These are phyloP conservation scores for Triplophysa bombifrons DNA, from an alignment of 2,797 vertebrate genomes.

Conservation along the genomic window DNA sequence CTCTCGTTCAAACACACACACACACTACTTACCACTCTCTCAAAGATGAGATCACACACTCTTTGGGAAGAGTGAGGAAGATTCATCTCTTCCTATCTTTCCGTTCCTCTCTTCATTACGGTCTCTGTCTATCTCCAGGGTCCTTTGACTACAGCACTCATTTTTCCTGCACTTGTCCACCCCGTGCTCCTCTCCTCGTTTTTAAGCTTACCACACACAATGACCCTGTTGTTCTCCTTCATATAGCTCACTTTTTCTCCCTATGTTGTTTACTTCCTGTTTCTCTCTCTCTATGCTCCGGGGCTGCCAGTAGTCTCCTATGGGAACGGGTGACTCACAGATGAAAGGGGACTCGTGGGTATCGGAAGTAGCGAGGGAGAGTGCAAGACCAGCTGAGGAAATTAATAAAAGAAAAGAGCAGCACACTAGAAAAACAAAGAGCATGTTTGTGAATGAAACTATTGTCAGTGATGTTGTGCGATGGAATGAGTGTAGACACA, in stretches of 20 bases:
- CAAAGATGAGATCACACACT: constrained; percentile 38
- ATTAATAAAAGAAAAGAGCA: constrained; percentile 24
- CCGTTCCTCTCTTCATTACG: constrained; percentile 34
- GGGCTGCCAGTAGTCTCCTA: constrained; percentile 27
- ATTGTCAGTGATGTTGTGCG: background rate
- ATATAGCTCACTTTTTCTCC: constrained; percentile 28
- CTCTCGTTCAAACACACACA: background rate
- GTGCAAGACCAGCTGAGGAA: constrained; percentile 32
- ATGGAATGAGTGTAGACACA: constrained; percentile 15
- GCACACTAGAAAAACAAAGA: background rate
- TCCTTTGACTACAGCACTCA: constrained; percentile 34
- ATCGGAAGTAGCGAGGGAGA: constrained; percentile 10
- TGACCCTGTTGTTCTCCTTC: constrained; percentile 38
- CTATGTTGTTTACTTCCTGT: constrained; percentile 28
- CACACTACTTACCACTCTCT: constrained; percentile 11
- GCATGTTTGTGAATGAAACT: background rate
- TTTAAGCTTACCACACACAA: constrained; percentile 31
- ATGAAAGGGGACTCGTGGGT: constrained; percentile 21
- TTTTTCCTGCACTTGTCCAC: constrained; percentile 29
- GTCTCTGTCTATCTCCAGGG: constrained; percentile 25
- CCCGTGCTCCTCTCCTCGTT: constrained; percentile 7
- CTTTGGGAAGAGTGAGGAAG: constrained; percentile 24
- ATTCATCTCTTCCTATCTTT: constrained; percentile 17
- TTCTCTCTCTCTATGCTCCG: constrained; percentile 12
- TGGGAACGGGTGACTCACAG: constrained; percentile 26